A percentile compares a stretch with the other conserved stretches of the same genome.
Conservation (phyloP, 2,113 vertebrate species). For the Megalops atlanticus region DNA sequence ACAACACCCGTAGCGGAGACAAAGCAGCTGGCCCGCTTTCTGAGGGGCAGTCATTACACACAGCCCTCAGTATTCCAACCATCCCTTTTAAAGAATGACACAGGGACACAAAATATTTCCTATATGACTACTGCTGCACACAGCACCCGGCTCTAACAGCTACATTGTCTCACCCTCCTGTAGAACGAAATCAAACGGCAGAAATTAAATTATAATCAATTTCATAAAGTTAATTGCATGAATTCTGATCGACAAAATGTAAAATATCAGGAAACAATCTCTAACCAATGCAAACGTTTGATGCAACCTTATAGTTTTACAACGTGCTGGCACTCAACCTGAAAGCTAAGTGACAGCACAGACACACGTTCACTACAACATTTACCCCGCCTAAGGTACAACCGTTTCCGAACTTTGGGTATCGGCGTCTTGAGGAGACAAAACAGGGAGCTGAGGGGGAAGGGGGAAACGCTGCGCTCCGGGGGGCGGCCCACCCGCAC, state of each 20-base stretch:
- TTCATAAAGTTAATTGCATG: no score
- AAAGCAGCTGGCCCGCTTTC: constrained; percentile 47
- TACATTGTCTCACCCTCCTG: no score
- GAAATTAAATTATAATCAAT: no score
- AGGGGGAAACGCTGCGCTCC: constrained; percentile 13
- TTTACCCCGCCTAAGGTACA: not conserved
- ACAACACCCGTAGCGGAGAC: constrained; percentile 41
- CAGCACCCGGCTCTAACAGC: not conserved
- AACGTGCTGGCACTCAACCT: not conserved
- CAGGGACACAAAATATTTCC: not conserved
- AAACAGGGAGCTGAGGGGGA: constrained; percentile 28
- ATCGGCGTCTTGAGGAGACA: not conserved
- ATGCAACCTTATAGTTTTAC: no score
- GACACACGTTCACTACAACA: not conserved
- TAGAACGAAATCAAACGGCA: no score
- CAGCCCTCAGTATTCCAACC: not conserved
- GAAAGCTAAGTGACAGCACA: not conserved
- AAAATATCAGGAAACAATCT: no score
- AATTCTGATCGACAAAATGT: no score
- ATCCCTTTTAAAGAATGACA: not conserved
- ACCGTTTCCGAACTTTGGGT: not conserved
- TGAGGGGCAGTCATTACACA: not conserved
- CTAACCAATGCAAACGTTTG: no score
- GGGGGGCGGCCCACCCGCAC: constrained; percentile 33
- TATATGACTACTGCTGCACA: not conserved